These are phyloP conservation scores for Ptyas mucosa DNA, from an alignment of 2,113 vertebrate species.

Conservation along the genomic window DNA sequence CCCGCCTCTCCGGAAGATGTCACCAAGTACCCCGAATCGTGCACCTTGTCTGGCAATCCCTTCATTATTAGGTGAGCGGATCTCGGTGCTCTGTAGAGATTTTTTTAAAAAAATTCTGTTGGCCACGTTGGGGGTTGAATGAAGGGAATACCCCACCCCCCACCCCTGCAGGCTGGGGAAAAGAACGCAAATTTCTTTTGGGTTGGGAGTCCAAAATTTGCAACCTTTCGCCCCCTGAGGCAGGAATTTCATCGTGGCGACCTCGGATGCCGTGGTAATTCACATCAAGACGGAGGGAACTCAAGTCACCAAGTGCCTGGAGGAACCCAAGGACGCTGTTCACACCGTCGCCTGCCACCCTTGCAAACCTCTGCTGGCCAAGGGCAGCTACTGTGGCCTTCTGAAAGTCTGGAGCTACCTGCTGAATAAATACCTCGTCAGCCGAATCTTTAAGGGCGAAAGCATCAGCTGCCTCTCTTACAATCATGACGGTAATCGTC, in stretches of 20 bases:
- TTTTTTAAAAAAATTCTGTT: neutral
- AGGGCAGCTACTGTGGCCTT: conserved; percentile 77
- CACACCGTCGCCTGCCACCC: conserved; percentile 85
- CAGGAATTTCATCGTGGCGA: conserved; percentile 88
- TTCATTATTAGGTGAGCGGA: conserved; percentile 71
- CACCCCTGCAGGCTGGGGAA: no score
- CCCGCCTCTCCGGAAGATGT: neutral
- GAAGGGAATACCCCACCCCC: neutral
- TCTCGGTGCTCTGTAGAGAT: neutral
- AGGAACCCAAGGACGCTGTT: conserved; percentile 72
- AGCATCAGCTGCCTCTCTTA: conserved; percentile 80
- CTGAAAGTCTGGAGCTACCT: conserved; percentile 85
- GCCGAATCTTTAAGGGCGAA: conserved; percentile 71
- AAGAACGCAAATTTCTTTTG: no score
- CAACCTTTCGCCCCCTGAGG: conserved; percentile 33
- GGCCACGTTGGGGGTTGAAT: neutral
- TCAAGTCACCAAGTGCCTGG: conserved; percentile 66
- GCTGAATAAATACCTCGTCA: conserved; percentile 64
- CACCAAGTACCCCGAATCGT: conserved; percentile 50
- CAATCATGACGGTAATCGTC: conserved; percentile 78
- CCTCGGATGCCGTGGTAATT: conserved; percentile 72
- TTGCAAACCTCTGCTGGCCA: conserved; percentile 65
- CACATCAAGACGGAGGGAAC: conserved; percentile 69
- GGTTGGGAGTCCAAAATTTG: neutral
- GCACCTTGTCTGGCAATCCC: conserved; percentile 49